Base-by-base conservation (phyloP, 2,797 vertebrate genomes). In the Rhyacichthys aspro region DNA sequence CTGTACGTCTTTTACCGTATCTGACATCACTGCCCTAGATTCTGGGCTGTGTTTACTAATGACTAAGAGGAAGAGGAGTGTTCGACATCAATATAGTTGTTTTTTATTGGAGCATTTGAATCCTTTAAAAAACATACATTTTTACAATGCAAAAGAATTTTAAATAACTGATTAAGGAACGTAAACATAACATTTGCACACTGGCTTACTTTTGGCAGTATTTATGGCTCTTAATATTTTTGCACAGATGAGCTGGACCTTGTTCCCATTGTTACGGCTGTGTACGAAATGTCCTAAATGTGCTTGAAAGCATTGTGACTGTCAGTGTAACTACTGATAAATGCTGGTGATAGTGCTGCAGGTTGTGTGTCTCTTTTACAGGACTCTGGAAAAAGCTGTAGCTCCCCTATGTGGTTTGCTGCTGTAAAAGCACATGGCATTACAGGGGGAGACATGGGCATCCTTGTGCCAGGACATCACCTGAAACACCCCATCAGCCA, bases 401-500 rank as follows among this genome's bases (percentile, higher is more conserved):
- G 94, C 94, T 93, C 93, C 94, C 91, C 94, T 94, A 74, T 94
- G 94, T 94, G 94, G 94, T 86, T 88, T 87, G 59, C 84, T 82
- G 32, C 76, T 90, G 91, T 87, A 93, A 92, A 60, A 88, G 82
- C 43, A 65, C 75, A 72, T 23, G 85, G 82, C 79, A 79, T 55
- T 3, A 72, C 64, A 48, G 52, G 66, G 82, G 71, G 61, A 68
- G 43, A 75, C 71, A 79, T 74, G 84, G 85, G 78, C 72, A 78
- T 59, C 37, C 14, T 67, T 75, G 71, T 48, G 57, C 59, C 23
- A 1, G 47, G 53, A 50, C 44, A 41, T 19, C 32, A 59, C 10
- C 43, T 43, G 18, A 7, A 32, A 17, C 34, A 11, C 50, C 62
- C 16, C 53, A 23, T 32, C 4, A n/a, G 12, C 33, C 41, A 59